These are phyloP conservation scores for Sebastes matsubarae DNA, from an alignment of 2,797 vertebrate genomes.

Conservation along the genomic window DNA sequence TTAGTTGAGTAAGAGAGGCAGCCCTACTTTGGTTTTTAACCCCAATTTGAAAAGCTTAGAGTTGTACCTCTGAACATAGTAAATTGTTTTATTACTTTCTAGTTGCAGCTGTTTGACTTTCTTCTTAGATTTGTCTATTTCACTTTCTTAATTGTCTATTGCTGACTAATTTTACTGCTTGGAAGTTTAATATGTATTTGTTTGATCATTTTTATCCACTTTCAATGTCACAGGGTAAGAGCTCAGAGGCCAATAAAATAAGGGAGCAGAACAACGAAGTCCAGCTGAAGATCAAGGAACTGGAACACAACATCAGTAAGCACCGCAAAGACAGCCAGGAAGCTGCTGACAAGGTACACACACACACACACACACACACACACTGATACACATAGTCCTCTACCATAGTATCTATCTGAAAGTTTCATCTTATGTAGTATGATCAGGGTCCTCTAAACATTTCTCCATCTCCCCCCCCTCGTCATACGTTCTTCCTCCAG, in stretches of 20 bases:
- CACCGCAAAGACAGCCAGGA: slow-evolving; percentile 88
- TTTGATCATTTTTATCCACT: not conserved
- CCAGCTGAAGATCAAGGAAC: slow-evolving; percentile 90
- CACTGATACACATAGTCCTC: not conserved
- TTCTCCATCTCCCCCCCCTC: not conserved
- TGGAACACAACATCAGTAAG: slow-evolving; percentile 90
- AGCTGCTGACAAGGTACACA: slow-evolving; percentile 79
- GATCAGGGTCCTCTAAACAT: not conserved
- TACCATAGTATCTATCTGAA: not conserved
- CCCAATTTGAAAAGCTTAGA: not conserved
- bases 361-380: not conserved
- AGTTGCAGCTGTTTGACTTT: not conserved
- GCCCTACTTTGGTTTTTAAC: not conserved
- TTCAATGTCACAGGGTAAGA: slow-evolving; percentile 76
- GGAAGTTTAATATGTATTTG: not conserved
- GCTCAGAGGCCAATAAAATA: slow-evolving; percentile 79
- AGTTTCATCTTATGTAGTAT: not conserved
- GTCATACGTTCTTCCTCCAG: slow-evolving; percentile 64
- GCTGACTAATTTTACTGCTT: not conserved
- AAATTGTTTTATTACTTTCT: not conserved
- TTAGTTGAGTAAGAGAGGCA: too few species aligned
- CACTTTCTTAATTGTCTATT: not conserved
- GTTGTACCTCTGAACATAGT: not conserved
- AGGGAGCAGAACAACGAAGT: slow-evolving; percentile 88
- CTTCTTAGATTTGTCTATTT: not conserved